Conservation (phyloP, 2,888 invertebrate species). For the Drosophila kanekoi region DNA sequence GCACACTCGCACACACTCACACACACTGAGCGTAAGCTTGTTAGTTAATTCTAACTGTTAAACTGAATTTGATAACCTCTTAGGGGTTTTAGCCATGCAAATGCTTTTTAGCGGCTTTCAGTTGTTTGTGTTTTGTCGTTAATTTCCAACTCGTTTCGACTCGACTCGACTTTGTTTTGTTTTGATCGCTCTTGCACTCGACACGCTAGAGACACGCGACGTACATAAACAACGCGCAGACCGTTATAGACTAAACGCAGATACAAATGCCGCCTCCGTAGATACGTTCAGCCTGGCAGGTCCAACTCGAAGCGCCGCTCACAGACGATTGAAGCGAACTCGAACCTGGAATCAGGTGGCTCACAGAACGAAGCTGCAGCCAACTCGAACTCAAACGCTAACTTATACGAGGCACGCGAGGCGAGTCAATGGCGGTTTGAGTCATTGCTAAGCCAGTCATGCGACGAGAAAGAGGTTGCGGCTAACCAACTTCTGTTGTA, state of each 20-base stretch:
- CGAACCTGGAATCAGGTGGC: slow-evolving; percentile 42
- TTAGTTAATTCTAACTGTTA: slow-evolving; percentile 26
- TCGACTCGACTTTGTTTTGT: slow-evolving; percentile 18
- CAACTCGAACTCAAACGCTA: not conserved
- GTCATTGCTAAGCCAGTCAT: slow-evolving; percentile 42
- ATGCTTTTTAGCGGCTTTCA: slow-evolving; percentile 12
- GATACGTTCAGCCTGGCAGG: slow-evolving; percentile 13
- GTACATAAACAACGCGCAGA: slow-evolving; percentile 64
- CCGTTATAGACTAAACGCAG: slow-evolving; percentile 68
- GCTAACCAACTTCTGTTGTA: not conserved
- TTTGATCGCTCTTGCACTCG: slow-evolving; percentile 7
- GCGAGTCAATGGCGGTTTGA: slow-evolving; percentile 35
- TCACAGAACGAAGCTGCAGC: not conserved
- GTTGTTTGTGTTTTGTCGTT: slow-evolving; percentile 24
- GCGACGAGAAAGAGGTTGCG: not conserved
- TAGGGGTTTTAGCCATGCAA: slow-evolving; percentile 14
- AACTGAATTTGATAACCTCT: slow-evolving; percentile 14
- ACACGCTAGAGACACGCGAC: slow-evolving; percentile 36
- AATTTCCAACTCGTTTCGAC: not conserved
- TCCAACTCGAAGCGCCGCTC: slow-evolving; percentile 67
- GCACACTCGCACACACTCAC: slow-evolving; percentile 4
- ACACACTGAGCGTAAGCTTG: slow-evolving; percentile 24
- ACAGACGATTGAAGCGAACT: slow-evolving; percentile 40
- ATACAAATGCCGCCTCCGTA: slow-evolving; percentile 16
- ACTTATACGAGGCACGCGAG: slow-evolving; percentile 42